phyloP scores from a whole-genome alignment of 2,888 invertebrate species.

The Cryptophagus acutangulus region DNA sequence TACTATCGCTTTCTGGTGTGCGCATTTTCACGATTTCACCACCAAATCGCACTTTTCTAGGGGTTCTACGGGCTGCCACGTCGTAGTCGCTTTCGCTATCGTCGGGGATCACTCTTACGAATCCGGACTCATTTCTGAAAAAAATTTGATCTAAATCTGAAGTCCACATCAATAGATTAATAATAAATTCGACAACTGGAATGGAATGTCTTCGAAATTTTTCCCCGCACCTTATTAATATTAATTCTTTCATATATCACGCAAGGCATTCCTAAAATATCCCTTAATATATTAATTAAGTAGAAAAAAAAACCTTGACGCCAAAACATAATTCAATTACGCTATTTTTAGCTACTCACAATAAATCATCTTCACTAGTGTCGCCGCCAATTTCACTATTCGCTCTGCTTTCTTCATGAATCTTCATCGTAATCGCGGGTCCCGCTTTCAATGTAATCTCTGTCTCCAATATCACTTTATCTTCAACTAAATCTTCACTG shows the following conservation, averaged over 20 bases:
- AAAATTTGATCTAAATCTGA: too few relatives aligned
- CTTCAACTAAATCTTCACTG: slow-evolving; percentile 42
- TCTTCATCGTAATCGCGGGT: slow-evolving; percentile 78
- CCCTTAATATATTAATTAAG: not conserved
- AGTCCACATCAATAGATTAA: too few relatives aligned
- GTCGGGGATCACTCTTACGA: slow-evolving; percentile 58
- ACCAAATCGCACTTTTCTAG: slow-evolving; percentile 75
- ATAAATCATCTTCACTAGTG: slow-evolving; percentile 37
- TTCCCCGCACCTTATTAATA: too few relatives aligned
- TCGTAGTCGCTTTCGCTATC: slow-evolving; percentile 56
- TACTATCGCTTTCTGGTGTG: slow-evolving; percentile 77
- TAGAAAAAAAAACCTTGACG: not conserved
- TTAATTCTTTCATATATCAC: too few relatives aligned
- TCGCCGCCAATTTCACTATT: slow-evolving; percentile 35
- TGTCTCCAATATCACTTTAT: slow-evolving; percentile 73
- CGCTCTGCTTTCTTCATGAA: slow-evolving; percentile 60
- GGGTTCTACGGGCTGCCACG: slow-evolving; percentile 51
- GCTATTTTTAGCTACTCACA: slow-evolving; percentile 30
- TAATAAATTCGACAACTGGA: too few relatives aligned
- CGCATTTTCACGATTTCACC: slow-evolving; percentile 83
- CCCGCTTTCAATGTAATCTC: slow-evolving; percentile 78
- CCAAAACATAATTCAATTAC: not conserved
- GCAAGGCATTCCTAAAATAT: too few relatives aligned
- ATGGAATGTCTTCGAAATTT: too few relatives aligned
- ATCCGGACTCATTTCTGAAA: slow-evolving; percentile 44